Conservation (phyloP, 30 jellyfish, hydroid and myxozoan species). For the Clytia hemisphaerica region DNA sequence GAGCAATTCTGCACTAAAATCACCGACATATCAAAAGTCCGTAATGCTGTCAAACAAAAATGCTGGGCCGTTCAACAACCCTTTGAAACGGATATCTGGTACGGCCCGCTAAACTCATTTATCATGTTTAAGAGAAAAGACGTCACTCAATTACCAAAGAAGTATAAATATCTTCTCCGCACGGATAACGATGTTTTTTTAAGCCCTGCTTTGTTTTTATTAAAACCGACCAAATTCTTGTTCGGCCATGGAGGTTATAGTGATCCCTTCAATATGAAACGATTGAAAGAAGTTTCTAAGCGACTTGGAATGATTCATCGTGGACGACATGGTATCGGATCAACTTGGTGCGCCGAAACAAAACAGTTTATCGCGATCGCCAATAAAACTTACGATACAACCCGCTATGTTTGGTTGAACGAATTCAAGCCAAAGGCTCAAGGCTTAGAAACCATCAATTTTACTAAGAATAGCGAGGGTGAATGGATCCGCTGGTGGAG, state of each 20-base stretch:
- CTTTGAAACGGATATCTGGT: background rate
- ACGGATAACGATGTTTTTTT: background rate
- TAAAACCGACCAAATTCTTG: background rate
- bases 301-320: background rate
- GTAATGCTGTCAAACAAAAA: no score
- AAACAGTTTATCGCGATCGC: background rate
- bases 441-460: background rate
- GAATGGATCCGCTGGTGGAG: constrained; percentile 7
- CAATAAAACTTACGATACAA: background rate
- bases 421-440: constrained; percentile 6
- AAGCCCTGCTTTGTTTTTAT: background rate
- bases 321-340: constrained; percentile 7
- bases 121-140: constrained; percentile 7
- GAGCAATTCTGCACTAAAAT: background rate
- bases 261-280: background rate
- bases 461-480: background rate
- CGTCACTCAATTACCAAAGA: background rate
- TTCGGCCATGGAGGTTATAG: constrained; percentile 6
- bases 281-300: constrained; percentile 1
- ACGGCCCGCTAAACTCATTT: constrained; percentile 6
- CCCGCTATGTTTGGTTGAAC: background rate
- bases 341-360: constrained; percentile 12
- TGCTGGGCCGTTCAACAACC: constrained; percentile 6
- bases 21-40: no score
- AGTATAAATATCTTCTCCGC: constrained; percentile 14